A percentile compares a stretch with the other conserved stretches of the same genome.
phyloP scores from a whole-genome alignment of 2,797 vertebrate species.

The Scyliorhinus canicula region DNA sequence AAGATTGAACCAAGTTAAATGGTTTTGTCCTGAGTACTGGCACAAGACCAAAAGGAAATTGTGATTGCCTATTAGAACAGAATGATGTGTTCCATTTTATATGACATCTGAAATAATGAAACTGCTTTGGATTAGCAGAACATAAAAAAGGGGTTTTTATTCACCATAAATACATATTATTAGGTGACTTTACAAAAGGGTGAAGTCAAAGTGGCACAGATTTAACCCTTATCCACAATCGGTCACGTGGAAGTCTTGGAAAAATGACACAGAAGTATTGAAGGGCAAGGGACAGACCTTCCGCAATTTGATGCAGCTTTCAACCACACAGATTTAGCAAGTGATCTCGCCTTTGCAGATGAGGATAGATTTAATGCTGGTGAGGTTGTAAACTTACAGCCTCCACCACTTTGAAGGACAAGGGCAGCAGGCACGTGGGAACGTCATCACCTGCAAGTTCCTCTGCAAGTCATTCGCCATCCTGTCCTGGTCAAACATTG shows the following conservation, averaged over 20 bases:
- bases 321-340: background rate
- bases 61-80: constrained; percentile 15
- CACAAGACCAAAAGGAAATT: constrained; percentile 25
- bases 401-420: background rate
- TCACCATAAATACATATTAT: background rate
- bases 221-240: too few relatives aligned
- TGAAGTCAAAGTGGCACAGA: background rate
- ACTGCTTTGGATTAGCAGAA: background rate
- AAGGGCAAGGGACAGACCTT: background rate
- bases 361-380: background rate
- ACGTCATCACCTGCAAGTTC: background rate
- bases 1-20: background rate
- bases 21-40: background rate
- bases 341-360: background rate
- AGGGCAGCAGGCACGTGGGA: background rate
- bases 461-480: background rate
- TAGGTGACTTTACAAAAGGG: background rate
- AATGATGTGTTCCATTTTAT: constrained; percentile 2
- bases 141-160: background rate
- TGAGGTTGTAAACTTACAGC: background rate
- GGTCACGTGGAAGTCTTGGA: background rate
- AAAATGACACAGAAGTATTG: background rate
- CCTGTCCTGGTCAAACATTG: background rate
- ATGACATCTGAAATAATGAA: constrained; percentile 20
- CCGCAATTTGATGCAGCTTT: background rate